Base-by-base conservation (phyloP, 2,888 invertebrate species). In the Chaitophorus viminalis region DNA sequence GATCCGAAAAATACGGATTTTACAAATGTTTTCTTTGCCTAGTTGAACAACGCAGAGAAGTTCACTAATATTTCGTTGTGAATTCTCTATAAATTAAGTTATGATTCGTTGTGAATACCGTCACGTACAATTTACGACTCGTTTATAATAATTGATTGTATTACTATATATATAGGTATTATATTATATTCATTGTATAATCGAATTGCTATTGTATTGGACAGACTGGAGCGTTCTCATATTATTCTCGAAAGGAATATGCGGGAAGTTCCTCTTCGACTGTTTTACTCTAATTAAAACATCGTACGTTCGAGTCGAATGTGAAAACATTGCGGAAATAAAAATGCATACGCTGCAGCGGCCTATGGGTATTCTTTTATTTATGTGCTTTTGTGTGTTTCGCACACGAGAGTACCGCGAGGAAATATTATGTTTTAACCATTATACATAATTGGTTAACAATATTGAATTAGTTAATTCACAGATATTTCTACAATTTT, bases 261-360 rank as follows among this genome's bases (percentile, higher is more conserved):
- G n/a, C 31, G 46, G 68, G 31, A 70, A 60, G 79, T 36, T 36
- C 21, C 60, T 82, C 65, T 21, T 74, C 39, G 46, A 79, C 29
- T 70, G 46, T 18, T 21, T 81, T 21, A 72, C n/a, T 74, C 74
- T 36, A 82, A 82, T 82, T 82, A 74, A 46, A 82, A 74, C n/a
- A 72, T 36, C 25, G 68, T 39, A 75, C 46, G 70, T 52, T 9
- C 25, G 25, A 72, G 74, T 74, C 18, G 54, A 82, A 82, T 82
- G 82, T 33, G 82, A 82, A 82, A 82, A 72, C 74, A n/a, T 54
- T 74, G 29, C 74, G 74, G 82, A 82, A 82, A 72, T 82, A 82
- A 82, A 46, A 46, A 21, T 6, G 11, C 25, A 72, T 46, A 74
- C 46, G 36, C 1, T 46, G 14, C 11, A 2, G 14, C 11, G 11